Percentiles rank a stretch among this genome's conserved stretches.
Conservation (phyloP, 1,140 invertebrate genomes). For the Zaprionus lachaisei region DNA sequence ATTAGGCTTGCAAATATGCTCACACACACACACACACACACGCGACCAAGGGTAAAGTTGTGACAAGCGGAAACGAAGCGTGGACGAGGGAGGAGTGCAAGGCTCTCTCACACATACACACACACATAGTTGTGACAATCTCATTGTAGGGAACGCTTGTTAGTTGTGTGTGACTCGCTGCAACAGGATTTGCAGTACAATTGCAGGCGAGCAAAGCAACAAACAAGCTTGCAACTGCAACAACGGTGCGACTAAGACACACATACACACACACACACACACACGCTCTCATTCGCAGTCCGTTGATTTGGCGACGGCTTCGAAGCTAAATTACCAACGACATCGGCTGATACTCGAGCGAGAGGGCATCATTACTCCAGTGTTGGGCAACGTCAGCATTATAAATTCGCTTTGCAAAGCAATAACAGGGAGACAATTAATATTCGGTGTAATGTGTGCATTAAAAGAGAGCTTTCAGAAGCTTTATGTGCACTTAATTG, state of each 20-base stretch:
- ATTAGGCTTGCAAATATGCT: constrained; percentile 62
- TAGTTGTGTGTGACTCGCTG: constrained; percentile 19
- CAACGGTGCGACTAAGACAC: neutral
- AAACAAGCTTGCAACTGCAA: constrained; percentile 10
- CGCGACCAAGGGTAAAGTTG: constrained; percentile 12
- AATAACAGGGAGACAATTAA: too few relatives aligned
- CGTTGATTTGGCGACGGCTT: constrained; percentile 2
- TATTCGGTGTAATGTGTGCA: too few relatives aligned
- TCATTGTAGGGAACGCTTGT: neutral
- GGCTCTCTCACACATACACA: neutral
- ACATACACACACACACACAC: neutral
- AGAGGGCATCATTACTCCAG: neutral
- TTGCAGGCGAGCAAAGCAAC: constrained; percentile 15
- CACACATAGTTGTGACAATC: neutral
- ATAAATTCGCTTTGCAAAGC: too few relatives aligned
- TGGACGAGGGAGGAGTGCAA: neutral
- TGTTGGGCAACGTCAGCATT: neutral
- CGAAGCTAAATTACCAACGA: neutral
- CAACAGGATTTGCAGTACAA: constrained; percentile 52
- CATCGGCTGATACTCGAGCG: neutral
- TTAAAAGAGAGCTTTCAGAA: too few relatives aligned
- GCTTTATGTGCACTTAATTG: too few relatives aligned
- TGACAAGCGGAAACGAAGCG: neutral
- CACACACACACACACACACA: constrained; percentile 1
- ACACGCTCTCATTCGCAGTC: neutral